Conservation (phyloP, 2,113 vertebrate genomes). For the Platysteira castanea region DNA sequence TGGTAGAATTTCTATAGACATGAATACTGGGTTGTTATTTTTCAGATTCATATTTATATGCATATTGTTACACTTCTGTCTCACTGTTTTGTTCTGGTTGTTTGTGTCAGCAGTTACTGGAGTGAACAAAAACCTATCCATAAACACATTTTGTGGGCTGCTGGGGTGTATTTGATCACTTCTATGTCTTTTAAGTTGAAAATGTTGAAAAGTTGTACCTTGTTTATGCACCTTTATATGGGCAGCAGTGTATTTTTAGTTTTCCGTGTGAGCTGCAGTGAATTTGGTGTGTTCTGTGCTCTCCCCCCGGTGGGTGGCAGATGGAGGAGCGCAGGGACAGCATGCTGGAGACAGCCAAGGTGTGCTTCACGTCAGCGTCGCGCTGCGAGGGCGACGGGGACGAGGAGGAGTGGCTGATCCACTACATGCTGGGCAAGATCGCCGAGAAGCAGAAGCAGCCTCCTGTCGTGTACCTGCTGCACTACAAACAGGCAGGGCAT, state of each 20-base stretch:
- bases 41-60: not conserved
- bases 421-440: conserved; percentile 99
- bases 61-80: not conserved
- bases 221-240: not conserved
- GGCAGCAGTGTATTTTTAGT: not conserved
- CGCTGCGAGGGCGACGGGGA: conserved; percentile 90
- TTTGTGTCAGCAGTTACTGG: not conserved
- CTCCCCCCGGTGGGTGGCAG: conserved; percentile 57
- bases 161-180: not conserved
- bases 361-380: conserved; percentile 89
- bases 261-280: not conserved
- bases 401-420: conserved; percentile 98
- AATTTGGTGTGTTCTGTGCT: not conserved
- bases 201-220: not conserved
- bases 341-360: conserved; percentile 89
- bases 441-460: conserved; percentile 89
- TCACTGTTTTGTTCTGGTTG: not conserved
- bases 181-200: not conserved
- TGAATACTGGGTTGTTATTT: not conserved
- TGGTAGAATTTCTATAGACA: not conserved
- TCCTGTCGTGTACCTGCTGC: conserved; percentile 82
- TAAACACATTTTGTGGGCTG: not conserved
- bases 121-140: not conserved
- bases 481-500: conserved; percentile 91
- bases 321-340: conserved; percentile 89